Evolutionary conservation across 2,797 vertebrate genomes (phyloP), one percentile per base, ranked within the genome.

Genomic region (Hyperoplus lanceolatus): DNA sequence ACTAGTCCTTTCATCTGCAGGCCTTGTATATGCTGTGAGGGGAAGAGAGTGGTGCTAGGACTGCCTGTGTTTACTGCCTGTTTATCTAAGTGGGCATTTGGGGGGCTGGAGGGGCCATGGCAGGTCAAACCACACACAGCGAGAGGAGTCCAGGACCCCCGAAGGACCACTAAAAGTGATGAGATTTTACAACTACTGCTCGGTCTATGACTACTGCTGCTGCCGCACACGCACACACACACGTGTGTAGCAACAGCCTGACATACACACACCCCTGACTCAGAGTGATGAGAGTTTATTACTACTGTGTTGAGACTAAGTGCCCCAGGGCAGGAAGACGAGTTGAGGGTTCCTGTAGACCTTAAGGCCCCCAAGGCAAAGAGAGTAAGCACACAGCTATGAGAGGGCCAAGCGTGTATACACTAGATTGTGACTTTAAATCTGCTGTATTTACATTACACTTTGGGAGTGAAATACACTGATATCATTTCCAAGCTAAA

Each of bases 111-210:
- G 78, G 29, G 87, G 83, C 74, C 85, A 76, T 36, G 18, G 81
- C 66, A 90, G 94, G 93, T 95, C 93, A 94, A 93, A 91, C 95
- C 95, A 95, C 94, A 94, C 93, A 95, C 93, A 89, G 91, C 74
- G 93, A 85, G 90, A 91, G 86, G 91, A 92, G 87, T 85, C 73
- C 86, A 82, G 84, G 87, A 91, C 87, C 92, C 92, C 92, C 78
- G 29, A 66, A 93, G 92, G 91, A 91, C 88, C 89, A 93, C 91
- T 94, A 91, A 93, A 90, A 87, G 86, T 91, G 92, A 93, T 90
- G 93, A 91, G 83, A 85, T 94, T 94, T 93, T 93, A 94, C 87
- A 88, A 92, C 92, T 91, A 91, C 87, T 87, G 84, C 91, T 90
- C 67, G 68, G 80, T 77, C 79, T 78, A 84, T 70, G 85, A 92